phyloP scores from a whole-genome alignment of 2,797 vertebrate genomes.

The Coregonus sp. region DNA sequence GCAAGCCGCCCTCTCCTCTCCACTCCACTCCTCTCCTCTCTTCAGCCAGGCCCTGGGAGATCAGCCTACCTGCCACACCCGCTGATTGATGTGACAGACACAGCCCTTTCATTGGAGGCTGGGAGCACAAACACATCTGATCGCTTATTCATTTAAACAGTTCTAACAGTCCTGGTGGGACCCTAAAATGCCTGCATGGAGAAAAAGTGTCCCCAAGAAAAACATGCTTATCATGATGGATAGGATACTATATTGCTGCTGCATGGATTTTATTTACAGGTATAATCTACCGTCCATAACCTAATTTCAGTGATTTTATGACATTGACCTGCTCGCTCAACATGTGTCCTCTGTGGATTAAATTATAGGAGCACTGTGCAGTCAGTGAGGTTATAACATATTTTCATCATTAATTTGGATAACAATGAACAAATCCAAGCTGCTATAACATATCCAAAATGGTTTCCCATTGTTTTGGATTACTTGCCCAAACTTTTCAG shows the following conservation, averaged over 20 bases:
- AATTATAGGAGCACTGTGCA: neutral
- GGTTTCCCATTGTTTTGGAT: neutral
- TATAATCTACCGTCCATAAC: constrained; percentile 27
- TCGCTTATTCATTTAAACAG: constrained; percentile 70
- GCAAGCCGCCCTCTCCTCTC: too few relatives aligned
- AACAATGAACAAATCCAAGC: neutral
- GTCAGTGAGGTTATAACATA: neutral
- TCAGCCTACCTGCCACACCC: neutral
- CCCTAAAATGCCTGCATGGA: neutral
- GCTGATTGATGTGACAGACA: constrained; percentile 68
- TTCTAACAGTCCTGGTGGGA: neutral
- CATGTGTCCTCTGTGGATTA: neutral
- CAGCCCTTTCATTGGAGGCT: constrained; percentile 38
- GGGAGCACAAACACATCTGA: constrained; percentile 51
- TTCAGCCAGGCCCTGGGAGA: constrained; percentile 4
- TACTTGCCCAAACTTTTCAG: too few relatives aligned
- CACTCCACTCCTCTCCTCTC: constrained; percentile 5
- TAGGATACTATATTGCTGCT: constrained; percentile 31
- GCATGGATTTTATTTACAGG: constrained; percentile 50
- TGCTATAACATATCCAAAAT: neutral
- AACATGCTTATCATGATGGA: constrained; percentile 64
- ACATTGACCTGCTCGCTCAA: neutral
- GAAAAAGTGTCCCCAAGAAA: constrained; percentile 11
- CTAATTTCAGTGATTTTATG: neutral
- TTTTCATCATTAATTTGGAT: neutral